Base-by-base conservation (phyloP, 2,888 invertebrate genomes). In the Hedya salicella region DNA sequence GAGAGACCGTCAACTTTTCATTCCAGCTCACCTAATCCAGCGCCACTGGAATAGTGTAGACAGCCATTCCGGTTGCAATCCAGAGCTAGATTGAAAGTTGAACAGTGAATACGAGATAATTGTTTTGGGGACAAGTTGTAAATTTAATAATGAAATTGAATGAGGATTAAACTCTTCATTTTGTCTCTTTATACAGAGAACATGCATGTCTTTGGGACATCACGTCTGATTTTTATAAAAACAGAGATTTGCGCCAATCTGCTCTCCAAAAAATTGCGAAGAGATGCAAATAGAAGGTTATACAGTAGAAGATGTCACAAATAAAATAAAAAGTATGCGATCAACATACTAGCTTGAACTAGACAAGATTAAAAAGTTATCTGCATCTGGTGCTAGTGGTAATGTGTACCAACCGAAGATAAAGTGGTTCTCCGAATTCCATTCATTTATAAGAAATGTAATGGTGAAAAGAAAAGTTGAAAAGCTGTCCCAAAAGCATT, bases 261-360 rank as follows among this genome's bases (percentile, higher is more conserved):
- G 70, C 68, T 66, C 69, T 72, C 69, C 67, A 70, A 71, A 71
- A 70, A 30, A 30, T 64, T 19, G 61, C 44, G 17, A 62, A 59
- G 68, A 61, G 57, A 69, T 72, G 69, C 56, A 69, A 70, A 69
- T 69, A 68, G 63, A 70, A 70, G 68, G 73, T 19, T 63, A 70
- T 60, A 69, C 69, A 61, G 14, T 44, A 14, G 67, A 66, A 59
- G 71, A 71, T 67, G 70, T 66, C 57, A 70, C 69, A 73, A 72
- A 72, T 56, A 70, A 70, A 60, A 60, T 60, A 36, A 62, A 71
- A 72, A 68, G 67, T 50, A 70, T 72, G 52, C 68, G 70, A 67
- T 69, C 68, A n/a, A 70, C 69, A 65, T 73, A 73, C 62, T 70
- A 73, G 62, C 67, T 71, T 63, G 69, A 70, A 67, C 67, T 70